Evolutionary conservation across 1,140 invertebrate species (phyloP).

Genomic region (Zeugodacus cucurbitae): DNA sequence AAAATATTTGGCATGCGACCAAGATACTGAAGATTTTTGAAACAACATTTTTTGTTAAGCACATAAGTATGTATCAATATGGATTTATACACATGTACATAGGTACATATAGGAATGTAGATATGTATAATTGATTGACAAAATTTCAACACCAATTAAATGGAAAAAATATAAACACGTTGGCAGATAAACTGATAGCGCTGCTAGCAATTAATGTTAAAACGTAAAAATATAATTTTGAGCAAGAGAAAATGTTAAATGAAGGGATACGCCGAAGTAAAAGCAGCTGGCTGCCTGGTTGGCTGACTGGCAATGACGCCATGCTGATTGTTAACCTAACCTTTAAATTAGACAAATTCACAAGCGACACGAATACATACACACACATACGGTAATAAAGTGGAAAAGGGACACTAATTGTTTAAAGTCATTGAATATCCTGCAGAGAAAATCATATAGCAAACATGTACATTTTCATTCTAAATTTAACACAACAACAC

Average conservation of each 20-base stretch:
- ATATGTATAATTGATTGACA: background rate
- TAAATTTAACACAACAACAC: background rate
- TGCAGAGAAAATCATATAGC: slow-evolving; percentile 37
- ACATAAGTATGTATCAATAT: background rate
- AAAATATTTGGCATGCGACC: background rate
- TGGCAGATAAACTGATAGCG: background rate
- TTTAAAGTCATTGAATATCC: slow-evolving; percentile 22
- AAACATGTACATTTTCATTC: background rate
- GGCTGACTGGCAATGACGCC: background rate
- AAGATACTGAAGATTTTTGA: background rate
- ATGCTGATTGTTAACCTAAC: slow-evolving; percentile 29
- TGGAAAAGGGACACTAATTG: slow-evolving; percentile 16
- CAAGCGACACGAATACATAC: background rate
- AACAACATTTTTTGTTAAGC: too few species aligned
- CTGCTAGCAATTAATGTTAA: background rate
- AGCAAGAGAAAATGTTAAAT: background rate
- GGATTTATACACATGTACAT: background rate
- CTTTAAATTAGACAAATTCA: slow-evolving; percentile 21
- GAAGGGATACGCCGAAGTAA: background rate
- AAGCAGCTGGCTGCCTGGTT: background rate
- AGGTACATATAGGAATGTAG: background rate
- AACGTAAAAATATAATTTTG: background rate
- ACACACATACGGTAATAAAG: background rate
- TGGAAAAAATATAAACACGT: background rate
- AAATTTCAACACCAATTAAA: background rate